Conservation (phyloP, 1,140 invertebrate species). For the Homarus americanus region DNA sequence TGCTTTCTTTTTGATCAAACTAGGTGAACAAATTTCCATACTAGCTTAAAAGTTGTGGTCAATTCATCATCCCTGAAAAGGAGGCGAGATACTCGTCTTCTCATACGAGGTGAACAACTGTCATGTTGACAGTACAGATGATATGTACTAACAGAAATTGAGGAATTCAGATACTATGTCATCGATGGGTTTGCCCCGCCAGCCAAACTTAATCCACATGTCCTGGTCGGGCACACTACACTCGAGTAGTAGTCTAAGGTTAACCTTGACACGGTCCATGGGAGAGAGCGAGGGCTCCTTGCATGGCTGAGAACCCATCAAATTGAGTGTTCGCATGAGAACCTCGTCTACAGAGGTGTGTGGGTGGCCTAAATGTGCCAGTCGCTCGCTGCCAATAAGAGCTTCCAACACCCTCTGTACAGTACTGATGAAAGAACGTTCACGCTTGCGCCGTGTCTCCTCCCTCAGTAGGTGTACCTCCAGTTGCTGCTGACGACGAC, state of each 20-base stretch:
- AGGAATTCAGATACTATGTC: constrained; percentile 75
- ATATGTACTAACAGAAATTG: constrained; percentile 37
- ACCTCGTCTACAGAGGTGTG: constrained; percentile 68
- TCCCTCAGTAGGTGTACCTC: constrained; percentile 61
- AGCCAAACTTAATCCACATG: constrained; percentile 74
- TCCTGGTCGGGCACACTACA: constrained; percentile 74
- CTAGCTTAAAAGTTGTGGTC: no score
- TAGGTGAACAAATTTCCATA: not conserved
- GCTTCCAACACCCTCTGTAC: constrained; percentile 70
- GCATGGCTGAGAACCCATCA: constrained; percentile 72
- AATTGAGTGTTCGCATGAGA: constrained; percentile 63
- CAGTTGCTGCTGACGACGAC: constrained; percentile 53
- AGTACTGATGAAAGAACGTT: constrained; percentile 47
- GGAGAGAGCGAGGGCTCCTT: constrained; percentile 71
- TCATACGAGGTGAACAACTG: not conserved
- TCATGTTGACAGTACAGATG: not conserved
- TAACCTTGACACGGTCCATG: constrained; percentile 74
- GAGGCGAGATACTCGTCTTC: not conserved
- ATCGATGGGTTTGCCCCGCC: constrained; percentile 74
- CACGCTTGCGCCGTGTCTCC: constrained; percentile 39
- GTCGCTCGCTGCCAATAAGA: constrained; percentile 57
- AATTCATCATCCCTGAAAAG: not conserved
- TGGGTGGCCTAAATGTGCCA: constrained; percentile 69
- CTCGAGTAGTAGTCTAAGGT: constrained; percentile 73
- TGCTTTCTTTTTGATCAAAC: not conserved